These are phyloP conservation scores for Folsomia manolachei DNA, from an alignment of 2,888 invertebrate genomes.

Conservation along the genomic window DNA sequence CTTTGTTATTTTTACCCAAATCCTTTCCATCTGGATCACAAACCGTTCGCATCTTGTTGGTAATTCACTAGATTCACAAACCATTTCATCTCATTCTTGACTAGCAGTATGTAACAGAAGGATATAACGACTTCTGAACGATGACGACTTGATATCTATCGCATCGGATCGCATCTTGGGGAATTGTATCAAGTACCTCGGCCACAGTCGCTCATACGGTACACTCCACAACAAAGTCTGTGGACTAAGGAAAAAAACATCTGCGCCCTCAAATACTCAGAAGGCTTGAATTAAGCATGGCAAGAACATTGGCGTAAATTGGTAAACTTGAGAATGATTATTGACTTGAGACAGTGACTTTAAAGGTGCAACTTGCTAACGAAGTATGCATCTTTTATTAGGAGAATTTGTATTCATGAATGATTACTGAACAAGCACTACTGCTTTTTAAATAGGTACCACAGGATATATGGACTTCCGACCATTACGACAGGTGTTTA, in stretches of 20 bases:
- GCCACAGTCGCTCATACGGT: slow-evolving; percentile 13
- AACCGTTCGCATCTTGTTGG: too few relatives aligned
- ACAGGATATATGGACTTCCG: too few relatives aligned
- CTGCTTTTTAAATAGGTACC: too few relatives aligned
- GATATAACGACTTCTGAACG: neutral
- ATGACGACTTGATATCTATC: neutral
- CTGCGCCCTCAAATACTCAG: slow-evolving; percentile 15
- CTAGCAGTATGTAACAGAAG: neutral
- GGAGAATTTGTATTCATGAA: too few relatives aligned
- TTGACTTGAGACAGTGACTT: slow-evolving; percentile 16
- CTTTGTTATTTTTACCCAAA: too few relatives aligned
- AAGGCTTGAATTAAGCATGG: slow-evolving; percentile 3
- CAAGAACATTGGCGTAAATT: neutral
- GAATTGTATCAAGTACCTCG: neutral
- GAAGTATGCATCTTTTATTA: too few relatives aligned
- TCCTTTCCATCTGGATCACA: neutral
- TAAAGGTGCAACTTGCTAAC: too few relatives aligned
- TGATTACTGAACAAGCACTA: too few relatives aligned
- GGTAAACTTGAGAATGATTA: slow-evolving; percentile 11
- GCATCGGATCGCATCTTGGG: neutral
- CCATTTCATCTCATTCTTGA: neutral
- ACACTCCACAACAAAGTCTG: slow-evolving; percentile 18
- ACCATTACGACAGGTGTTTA: too few relatives aligned
- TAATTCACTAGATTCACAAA: neutral
- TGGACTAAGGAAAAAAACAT: slow-evolving; percentile 23